Evolutionary conservation across 1,140 invertebrate species (phyloP).

Genomic region (Dinothrombium tinctorium): DNA sequence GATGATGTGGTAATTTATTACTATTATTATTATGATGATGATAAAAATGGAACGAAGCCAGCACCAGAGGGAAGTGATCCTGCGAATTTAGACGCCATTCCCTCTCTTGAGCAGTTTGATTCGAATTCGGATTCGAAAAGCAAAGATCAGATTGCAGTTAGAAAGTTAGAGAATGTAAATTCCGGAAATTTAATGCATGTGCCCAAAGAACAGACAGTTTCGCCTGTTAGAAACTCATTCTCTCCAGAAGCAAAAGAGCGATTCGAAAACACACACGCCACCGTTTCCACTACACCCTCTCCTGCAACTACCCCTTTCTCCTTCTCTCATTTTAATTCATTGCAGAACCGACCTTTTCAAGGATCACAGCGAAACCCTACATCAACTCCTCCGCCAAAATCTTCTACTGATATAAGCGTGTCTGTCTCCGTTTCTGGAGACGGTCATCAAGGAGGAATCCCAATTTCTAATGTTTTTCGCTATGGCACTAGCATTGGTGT

Average conservation of each 20-base stretch:
- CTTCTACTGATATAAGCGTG: background rate
- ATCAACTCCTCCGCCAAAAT: too few species aligned
- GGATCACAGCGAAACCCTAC: background rate
- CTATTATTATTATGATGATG: slow-evolving; percentile 14
- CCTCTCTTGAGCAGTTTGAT: slow-evolving; percentile 9
- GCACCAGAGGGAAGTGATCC: background rate
- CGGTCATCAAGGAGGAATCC: background rate
- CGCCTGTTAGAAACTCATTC: too few species aligned
- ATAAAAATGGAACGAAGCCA: slow-evolving; percentile 9
- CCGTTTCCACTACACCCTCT: background rate
- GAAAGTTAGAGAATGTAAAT: too few species aligned
- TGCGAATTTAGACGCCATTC: slow-evolving; percentile 6
- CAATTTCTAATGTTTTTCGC: slow-evolving; percentile 9
- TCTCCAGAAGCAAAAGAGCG: too few species aligned
- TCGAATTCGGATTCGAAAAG: background rate
- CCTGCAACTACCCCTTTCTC: background rate
- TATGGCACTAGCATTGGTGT: slow-evolving; percentile 6
- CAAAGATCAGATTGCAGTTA: too few species aligned
- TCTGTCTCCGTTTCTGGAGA: background rate
- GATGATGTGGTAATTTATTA: slow-evolving; percentile 14
- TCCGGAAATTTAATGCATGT: too few species aligned
- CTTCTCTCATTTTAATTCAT: background rate
- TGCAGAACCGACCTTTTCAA: background rate
- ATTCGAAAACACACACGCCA: too few species aligned
- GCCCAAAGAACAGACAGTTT: too few species aligned